Conservation (phyloP, 2,113 vertebrate species). For the Pluvialis apricaria region DNA sequence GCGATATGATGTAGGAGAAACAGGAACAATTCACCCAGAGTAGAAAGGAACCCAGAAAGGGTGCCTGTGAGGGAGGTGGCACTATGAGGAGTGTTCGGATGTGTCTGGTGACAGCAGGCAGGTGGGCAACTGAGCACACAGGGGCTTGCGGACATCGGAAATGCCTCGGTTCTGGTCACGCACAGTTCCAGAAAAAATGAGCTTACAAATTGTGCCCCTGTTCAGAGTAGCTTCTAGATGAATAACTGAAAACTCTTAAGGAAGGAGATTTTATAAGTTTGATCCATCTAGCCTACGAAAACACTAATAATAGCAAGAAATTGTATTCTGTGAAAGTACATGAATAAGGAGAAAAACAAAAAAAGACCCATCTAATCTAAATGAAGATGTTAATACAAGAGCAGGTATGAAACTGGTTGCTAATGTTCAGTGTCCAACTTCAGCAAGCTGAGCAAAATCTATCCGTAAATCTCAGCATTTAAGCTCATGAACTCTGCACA, state of each 20-base stretch:
- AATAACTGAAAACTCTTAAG: neutral
- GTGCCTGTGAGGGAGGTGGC: neutral
- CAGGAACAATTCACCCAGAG: neutral
- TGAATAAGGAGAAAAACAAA: neutral
- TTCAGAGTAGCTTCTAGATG: neutral
- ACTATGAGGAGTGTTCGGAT: accelerated
- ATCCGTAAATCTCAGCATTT: neutral
- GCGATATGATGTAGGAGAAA: neutral
- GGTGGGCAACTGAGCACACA: too few species aligned
- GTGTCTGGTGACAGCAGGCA: neutral
- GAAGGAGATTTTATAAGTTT: neutral
- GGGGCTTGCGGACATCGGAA: neutral
- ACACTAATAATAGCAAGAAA: neutral
- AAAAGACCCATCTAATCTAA: neutral
- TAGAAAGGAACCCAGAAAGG: neutral
- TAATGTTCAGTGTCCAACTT: neutral
- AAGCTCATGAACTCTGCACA: neutral
- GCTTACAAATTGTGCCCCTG: neutral
- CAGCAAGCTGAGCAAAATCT: neutral
- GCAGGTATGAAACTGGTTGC: neutral
- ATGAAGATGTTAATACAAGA: neutral
- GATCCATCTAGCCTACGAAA: neutral
- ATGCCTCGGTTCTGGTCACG: neutral
- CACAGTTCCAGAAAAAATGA: neutral
- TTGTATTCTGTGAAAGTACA: neutral